phyloP scores from a whole-genome alignment of 2,113 vertebrate species.

The Catharus fuscescens region DNA sequence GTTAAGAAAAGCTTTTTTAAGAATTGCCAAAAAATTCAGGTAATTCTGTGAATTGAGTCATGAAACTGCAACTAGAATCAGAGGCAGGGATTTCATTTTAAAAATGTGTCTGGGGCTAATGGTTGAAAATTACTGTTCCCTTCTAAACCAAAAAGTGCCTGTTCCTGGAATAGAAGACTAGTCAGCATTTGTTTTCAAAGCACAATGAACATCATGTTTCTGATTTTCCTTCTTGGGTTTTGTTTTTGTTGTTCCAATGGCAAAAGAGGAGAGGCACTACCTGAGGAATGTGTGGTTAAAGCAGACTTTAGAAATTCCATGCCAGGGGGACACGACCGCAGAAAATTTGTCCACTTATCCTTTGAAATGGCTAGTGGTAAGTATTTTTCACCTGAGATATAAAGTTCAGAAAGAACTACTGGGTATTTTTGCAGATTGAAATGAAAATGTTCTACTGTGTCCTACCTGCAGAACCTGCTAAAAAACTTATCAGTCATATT shows the following conservation, averaged over 20 bases:
- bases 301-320: slow-evolving; percentile 72
- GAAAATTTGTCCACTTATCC: slow-evolving; percentile 49
- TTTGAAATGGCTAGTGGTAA: slow-evolving; percentile 75
- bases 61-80: not conserved
- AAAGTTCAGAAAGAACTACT: not conserved
- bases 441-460: not conserved
- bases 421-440: not conserved
- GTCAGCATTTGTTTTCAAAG: not conserved
- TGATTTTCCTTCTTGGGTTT: not conserved
- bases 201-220: not conserved
- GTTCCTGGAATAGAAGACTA: not conserved
- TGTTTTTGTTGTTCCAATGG: not conserved
- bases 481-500: not conserved
- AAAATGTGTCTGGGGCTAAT: not conserved
- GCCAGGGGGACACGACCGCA: slow-evolving; percentile 2
- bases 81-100: not conserved
- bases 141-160: not conserved
- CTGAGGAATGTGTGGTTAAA: slow-evolving; percentile 61
- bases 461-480: not conserved
- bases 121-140: not conserved
- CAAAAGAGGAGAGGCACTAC: slow-evolving; percentile 41
- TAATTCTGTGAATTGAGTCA: not conserved
- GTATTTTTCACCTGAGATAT: slow-evolving; percentile 47
- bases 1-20: not conserved
- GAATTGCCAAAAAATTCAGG: not conserved